Base-by-base conservation (phyloP, 2,113 vertebrate species). In the Oncorhynchus nerka region DNA sequence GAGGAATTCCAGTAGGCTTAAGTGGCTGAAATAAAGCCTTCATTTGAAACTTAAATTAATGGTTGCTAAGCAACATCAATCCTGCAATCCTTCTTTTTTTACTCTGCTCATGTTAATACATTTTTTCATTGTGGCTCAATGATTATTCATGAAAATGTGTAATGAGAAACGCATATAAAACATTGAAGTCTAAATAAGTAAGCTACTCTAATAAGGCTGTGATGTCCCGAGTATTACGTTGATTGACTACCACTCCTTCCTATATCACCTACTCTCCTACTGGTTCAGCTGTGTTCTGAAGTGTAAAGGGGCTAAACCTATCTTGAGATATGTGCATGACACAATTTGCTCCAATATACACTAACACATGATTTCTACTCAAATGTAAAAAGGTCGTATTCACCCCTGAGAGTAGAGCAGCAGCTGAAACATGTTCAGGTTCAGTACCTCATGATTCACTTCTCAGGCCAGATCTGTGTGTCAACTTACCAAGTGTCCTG, bases 141-240 rank as follows among this genome's bases (percentile, higher is more conserved):
- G 83, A 86, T 80, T 83, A 84, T 87, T 86, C 79, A 83, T 81
- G 76, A 73, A 85, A 72, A 80, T 83, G 85, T 86, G 16, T 80
- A 86, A 80, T 78, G 69, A 79, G 73, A 75, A 74, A 28, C 1
- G 48, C 61, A 26, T 72, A 64, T 30, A 45, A 66, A 55, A 67
- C 51, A 2, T 24, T 68, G 20, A 82, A 77, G 30, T 81, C 70
- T 71, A 76, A 80, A 76, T 75, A 70, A 77, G 75, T 70, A 22
- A 55, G 6, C 15, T 22, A 3, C 39, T 45, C 2, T 45, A 20
- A 24, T 64, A 76, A 69, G n/a, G 77, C n/a, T 30, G 64, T 71
- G 59, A 62, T 65, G 77, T 49, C 62, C 78, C 77, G 79, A 68
- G 82, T 85, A 73, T 28, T 75, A 74, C 19, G 1, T 2, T 16